Evolutionary conservation across 1,140 invertebrate genomes (phyloP).

Genomic region (Drosophila micromelanica): DNA sequence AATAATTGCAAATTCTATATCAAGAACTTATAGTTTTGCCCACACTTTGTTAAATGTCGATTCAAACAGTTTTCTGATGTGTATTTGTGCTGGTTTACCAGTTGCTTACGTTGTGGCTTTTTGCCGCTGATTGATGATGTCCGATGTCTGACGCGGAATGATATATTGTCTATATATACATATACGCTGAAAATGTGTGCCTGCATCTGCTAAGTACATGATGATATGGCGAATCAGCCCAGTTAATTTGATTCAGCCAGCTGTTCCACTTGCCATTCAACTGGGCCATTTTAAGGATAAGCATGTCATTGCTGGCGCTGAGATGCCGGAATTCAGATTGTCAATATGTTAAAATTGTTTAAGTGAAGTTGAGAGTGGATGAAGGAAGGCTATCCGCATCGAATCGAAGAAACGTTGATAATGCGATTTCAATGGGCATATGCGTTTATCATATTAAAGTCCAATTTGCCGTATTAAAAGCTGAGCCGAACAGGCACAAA

Average conservation of each 20-base stretch:
- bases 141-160: not conserved
- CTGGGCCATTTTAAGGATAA: slow-evolving; percentile 25
- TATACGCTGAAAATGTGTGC: not conserved
- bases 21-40: too few species aligned
- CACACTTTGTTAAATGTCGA: too few species aligned
- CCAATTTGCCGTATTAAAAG: slow-evolving; percentile 67
- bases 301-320: slow-evolving; percentile 7
- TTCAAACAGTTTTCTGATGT: too few species aligned
- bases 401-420: slow-evolving; percentile 42
- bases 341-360: slow-evolving; percentile 21
- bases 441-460: slow-evolving; percentile 78
- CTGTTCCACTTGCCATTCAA: slow-evolving; percentile 23
- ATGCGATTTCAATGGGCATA: slow-evolving; percentile 73
- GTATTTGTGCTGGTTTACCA: too few species aligned
- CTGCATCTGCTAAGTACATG: slow-evolving; percentile 4
- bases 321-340: not conserved
- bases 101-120: too few species aligned
- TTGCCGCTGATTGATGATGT: slow-evolving; percentile 26
- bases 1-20: not conserved
- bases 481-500: slow-evolving; percentile 25
- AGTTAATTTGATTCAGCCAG: slow-evolving; percentile 25
- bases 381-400: not conserved
- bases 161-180: not conserved
- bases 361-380: not conserved
- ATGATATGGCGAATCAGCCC: slow-evolving; percentile 32